These are phyloP conservation scores for Phalera bucephala DNA, from an alignment of 2,888 invertebrate genomes.

Conservation along the genomic window DNA sequence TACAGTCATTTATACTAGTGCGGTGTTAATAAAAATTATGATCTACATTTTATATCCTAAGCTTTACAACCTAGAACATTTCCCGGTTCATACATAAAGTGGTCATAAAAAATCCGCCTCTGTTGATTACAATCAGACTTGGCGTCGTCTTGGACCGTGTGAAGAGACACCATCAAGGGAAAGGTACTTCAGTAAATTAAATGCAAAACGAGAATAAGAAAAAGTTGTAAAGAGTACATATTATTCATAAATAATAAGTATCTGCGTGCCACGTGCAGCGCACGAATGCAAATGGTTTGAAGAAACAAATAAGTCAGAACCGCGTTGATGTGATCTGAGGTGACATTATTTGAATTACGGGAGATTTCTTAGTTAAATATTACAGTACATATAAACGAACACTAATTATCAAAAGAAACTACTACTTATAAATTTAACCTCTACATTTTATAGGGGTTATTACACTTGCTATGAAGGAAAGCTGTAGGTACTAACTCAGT, in stretches of 20 bases:
- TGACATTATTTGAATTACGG: neutral
- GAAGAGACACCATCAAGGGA: conserved; percentile 59
- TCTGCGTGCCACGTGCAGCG: too few relatives aligned
- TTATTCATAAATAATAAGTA: conserved; percentile 8
- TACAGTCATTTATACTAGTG: conserved; percentile 27
- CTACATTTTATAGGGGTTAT: too few relatives aligned
- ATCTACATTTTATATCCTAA: conserved; percentile 27
- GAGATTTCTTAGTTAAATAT: neutral
- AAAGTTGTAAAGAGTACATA: conserved; percentile 19
- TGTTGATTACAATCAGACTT: conserved; percentile 55
- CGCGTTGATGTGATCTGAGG: neutral
- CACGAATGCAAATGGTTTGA: neutral
- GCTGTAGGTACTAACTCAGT: too few relatives aligned
- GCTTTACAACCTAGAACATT: conserved; percentile 39
- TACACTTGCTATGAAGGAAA: too few relatives aligned
- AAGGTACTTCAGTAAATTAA: conserved; percentile 42
- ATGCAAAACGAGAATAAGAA: conserved; percentile 29
- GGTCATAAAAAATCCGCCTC: conserved; percentile 50
- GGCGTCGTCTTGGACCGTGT: conserved; percentile 52
- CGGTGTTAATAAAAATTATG: conserved; percentile 30
- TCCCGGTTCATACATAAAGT: conserved; percentile 57
- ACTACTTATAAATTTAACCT: too few relatives aligned
- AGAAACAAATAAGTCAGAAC: neutral
- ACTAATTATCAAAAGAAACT: neutral
- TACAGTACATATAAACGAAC: neutral